Evolutionary conservation across 2,113 vertebrate genomes (phyloP).

Genomic region (Phaetusa simplex): DNA sequence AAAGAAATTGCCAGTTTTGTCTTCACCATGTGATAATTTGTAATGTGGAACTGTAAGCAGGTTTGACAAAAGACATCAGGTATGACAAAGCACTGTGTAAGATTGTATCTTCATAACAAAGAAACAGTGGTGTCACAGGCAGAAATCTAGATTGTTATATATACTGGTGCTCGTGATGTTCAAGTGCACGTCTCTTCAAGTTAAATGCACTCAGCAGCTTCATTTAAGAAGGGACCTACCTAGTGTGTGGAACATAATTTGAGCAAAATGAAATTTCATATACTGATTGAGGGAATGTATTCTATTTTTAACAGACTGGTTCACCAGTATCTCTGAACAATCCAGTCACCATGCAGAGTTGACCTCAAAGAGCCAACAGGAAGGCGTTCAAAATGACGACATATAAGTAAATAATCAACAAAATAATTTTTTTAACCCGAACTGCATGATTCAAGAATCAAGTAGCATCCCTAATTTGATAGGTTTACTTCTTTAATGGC

Average conservation of each 20-base stretch:
- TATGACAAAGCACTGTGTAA: neutral
- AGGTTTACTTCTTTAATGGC: neutral
- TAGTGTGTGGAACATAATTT: neutral
- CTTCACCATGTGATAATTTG: neutral
- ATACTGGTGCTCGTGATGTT: neutral
- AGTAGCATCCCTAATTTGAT: neutral
- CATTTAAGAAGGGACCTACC: neutral
- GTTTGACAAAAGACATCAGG: neutral
- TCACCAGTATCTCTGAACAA: neutral
- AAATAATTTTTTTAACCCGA: neutral
- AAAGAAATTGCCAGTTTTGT: neutral
- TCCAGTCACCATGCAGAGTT: fast-evolving
- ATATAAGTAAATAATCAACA: neutral
- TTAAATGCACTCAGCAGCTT: neutral
- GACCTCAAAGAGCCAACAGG: neutral
- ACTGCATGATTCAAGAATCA: neutral
- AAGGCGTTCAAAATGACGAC: neutral
- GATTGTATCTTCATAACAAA: neutral
- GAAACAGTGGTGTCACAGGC: neutral
- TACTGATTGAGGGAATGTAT: neutral
- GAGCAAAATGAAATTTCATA: neutral
- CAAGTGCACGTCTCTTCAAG: neutral
- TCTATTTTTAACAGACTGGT: neutral
- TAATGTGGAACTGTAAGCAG: neutral
- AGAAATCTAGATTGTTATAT: neutral